Base-by-base conservation (phyloP, 2,797 vertebrate species). In the Chanos chanos region DNA sequence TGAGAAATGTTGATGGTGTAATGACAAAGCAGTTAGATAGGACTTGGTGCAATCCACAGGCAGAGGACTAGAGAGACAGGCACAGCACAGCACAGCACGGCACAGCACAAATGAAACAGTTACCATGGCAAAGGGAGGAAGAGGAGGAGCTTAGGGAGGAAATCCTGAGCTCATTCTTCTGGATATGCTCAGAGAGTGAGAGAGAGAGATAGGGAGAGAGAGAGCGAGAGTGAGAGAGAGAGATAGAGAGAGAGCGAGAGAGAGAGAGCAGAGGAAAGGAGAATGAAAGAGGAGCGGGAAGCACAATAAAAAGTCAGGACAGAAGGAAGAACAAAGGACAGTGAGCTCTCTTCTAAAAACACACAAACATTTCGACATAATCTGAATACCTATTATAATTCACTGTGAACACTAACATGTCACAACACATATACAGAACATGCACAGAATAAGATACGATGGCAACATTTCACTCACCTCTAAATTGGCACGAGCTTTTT, bases 401-500 rank as follows among this genome's bases (percentile, higher is more conserved):
- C n/a, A 7, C 22, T 36, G 37, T 10, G n/a, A n/a, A n/a, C n/a
- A n/a, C n/a, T n/a, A n/a, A n/a, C n/a, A n/a, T n/a, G n/a, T n/a
- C n/a, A n/a, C n/a, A n/a, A n/a, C n/a, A n/a, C n/a, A n/a, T n/a
- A n/a, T n/a, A n/a, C n/a, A n/a, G n/a, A n/a, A n/a, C n/a, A n/a
- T n/a, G n/a, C n/a, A n/a, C n/a, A n/a, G n/a, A n/a, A n/a, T n/a
- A n/a, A n/a, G n/a, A n/a, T n/a, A n/a, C n/a, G n/a, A n/a, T n/a
- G n/a, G n/a, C n/a, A n/a, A n/a, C n/a, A n/a, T n/a, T n/a, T 19
- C 16, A 10, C 71, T 86, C 75, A 95, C 96, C 94, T 98, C 89
- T 70, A 99, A 79, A 77, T 97, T 99, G 0, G 83, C 91, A 75
- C 93, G 91, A 1, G 97, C 96, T 81, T 95, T 98, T 81, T 92